Evolutionary conservation across 2,113 vertebrate species (phyloP), one percentile per base, ranked within the genome.

Genomic region (Alouatta palliata): DNA sequence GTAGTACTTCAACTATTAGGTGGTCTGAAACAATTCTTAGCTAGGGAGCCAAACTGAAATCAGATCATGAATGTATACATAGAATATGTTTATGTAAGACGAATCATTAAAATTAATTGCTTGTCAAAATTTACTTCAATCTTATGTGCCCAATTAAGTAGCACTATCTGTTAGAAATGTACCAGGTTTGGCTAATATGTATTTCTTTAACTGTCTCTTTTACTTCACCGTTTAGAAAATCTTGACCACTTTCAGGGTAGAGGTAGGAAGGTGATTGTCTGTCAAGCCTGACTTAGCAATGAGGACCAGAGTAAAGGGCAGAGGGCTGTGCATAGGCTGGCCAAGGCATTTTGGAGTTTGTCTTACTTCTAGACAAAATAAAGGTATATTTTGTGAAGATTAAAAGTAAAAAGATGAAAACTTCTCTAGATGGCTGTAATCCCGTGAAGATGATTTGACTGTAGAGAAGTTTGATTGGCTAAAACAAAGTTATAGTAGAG

Each of bases 251-350:
- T 92, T 96, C 52, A 95, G 94, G 94, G 91, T 93, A 97, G 97
- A 98, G 92, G 94, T 95, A 76, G 89, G 40, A 95, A 37, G 79
- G 25, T 82, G 90, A 81, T 95, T 96, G 56, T 19, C 75, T 86
- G 93, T 98, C 40, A 95, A 97, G 93, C 75, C 71, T 87, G 91
- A 96, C 58, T 96, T 97, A 95, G 93, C 77, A 17, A 8, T 47
- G 82, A 73, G 97, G 52, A 98, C 97, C 98, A 98, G 98, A 97
- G 95, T 98, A 98, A 98, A 99, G 97, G 87, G 97, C 96, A 98
- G 98, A 97, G 91, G 96, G 82, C 92, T 1, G 96, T 49, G 47
- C 83, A 94, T 84, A 85, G 95, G 73, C 80, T 97, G 54, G 91
- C 79, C 95, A 56, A 81, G 56, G 52, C 56, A 80, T 37, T 87